Evolutionary conservation across 2,113 vertebrate genomes (phyloP).

Genomic region (Chaetodon auriga): DNA sequence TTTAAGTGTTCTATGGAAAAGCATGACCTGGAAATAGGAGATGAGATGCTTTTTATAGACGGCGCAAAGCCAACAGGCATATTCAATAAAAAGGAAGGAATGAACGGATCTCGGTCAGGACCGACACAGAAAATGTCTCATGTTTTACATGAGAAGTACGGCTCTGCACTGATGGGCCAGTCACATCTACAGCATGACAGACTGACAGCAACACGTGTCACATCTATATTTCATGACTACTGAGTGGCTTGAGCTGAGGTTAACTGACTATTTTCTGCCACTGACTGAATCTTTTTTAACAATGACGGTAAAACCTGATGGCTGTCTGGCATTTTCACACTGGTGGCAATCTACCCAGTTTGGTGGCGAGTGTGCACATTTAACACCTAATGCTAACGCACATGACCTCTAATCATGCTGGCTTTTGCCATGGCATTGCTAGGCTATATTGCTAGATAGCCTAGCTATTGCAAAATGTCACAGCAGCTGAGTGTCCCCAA

Average conservation of each 20-base stretch:
- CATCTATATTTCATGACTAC: neutral
- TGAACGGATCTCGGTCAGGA: slow-evolving; percentile 20
- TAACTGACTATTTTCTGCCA: too few species aligned
- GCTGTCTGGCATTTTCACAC: too few species aligned
- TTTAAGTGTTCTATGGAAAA: neutral
- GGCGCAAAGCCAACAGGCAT: neutral
- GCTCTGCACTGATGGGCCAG: neutral
- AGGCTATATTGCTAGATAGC: too few species aligned
- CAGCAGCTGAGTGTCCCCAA: too few species aligned
- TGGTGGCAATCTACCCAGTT: too few species aligned
- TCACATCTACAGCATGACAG: neutral
- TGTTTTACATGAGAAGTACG: neutral
- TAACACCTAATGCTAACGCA: too few species aligned
- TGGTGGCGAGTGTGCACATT: too few species aligned
- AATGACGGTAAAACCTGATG: too few species aligned
- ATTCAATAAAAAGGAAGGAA: slow-evolving; percentile 10
- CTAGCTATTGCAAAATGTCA: too few species aligned
- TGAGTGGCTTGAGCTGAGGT: neutral
- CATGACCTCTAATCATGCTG: too few species aligned
- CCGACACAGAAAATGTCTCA: neutral
- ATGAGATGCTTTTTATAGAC: slow-evolving; percentile 7
- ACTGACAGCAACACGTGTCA: neutral
- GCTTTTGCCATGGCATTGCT: too few species aligned
- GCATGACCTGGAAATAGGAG: slow-evolving; percentile 6
- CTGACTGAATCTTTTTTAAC: too few species aligned